Evolutionary conservation across 2,113 vertebrate genomes (phyloP).

Genomic region (Alligator sinensis): DNA sequence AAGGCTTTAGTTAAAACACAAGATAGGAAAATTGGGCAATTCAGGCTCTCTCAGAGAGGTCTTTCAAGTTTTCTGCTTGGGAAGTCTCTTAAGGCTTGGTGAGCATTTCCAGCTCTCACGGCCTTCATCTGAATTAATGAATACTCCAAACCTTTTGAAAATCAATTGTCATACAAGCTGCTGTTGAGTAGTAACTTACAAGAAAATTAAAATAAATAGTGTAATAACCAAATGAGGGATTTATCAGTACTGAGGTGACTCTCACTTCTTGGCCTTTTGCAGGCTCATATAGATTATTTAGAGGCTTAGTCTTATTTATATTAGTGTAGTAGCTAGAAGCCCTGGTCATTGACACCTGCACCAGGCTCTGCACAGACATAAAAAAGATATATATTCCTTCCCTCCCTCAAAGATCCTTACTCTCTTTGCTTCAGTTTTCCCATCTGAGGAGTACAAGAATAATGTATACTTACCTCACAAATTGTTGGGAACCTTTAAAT

Average conservation of each 20-base stretch:
- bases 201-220: too few species aligned
- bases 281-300: background rate
- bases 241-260: background rate
- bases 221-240: background rate
- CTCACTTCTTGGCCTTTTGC: too few species aligned
- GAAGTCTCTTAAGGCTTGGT: background rate
- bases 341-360: background rate
- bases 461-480: background rate
- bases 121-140: background rate
- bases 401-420: background rate
- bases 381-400: background rate
- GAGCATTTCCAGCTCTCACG: background rate
- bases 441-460: background rate
- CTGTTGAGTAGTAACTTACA: too few species aligned
- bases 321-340: background rate
- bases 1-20: background rate
- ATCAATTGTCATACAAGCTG: too few species aligned
- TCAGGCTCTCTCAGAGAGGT: background rate
- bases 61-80: background rate
- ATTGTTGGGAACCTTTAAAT: background rate
- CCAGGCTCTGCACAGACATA: background rate
- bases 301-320: background rate
- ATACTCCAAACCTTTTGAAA: too few species aligned
- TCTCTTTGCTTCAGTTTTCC: too few species aligned
- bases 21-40: background rate